phyloP scores from a whole-genome alignment of 2,888 invertebrate genomes.

The Limnephilus lunatus region DNA sequence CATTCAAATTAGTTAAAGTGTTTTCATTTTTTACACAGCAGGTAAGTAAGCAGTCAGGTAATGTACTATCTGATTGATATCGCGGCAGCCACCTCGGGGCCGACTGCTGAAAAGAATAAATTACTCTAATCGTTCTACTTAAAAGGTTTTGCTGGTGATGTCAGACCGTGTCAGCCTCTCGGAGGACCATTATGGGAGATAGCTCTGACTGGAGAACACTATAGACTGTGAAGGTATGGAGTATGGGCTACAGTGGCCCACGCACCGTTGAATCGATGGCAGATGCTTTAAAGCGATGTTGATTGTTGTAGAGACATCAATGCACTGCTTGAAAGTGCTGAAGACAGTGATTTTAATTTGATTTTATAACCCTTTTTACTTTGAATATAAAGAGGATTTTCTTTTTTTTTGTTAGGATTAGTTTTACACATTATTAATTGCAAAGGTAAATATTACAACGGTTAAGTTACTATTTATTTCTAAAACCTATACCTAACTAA shows the following conservation, averaged over 20 bases:
- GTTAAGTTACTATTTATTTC: background rate
- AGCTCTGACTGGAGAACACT: background rate
- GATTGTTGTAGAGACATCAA: conserved; percentile 13
- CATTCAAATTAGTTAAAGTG: background rate
- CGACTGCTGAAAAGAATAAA: conserved; percentile 35
- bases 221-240: background rate
- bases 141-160: conserved; percentile 50
- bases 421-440: background rate
- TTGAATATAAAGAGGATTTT: too few relatives aligned
- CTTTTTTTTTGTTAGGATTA: too few relatives aligned
- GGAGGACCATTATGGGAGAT: background rate
- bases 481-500: background rate
- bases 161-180: conserved; percentile 28
- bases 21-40: background rate
- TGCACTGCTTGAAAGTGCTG: background rate
- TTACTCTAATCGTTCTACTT: conserved; percentile 50
- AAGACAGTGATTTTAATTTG: background rate
- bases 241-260: background rate
- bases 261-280: background rate
- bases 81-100: background rate
- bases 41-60: background rate
- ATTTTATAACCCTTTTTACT: background rate
- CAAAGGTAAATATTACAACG: background rate
- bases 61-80: background rate
- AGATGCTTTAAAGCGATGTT: background rate